Conservation (phyloP, 2,888 invertebrate species). For the Drosophila tripunctata region DNA sequence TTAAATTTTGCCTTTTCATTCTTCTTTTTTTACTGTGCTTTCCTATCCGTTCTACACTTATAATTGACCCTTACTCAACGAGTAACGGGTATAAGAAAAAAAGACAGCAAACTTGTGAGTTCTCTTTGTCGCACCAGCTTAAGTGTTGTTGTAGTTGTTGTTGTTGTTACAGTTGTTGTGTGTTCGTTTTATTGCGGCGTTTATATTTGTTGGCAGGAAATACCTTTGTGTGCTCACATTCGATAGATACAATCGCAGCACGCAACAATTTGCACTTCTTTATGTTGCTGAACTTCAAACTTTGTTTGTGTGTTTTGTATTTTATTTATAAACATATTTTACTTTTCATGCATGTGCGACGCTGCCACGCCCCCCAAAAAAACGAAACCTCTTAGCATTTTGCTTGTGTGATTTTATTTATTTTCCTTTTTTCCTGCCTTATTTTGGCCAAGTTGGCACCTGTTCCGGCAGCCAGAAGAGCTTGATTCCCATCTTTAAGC, state of each 20-base stretch:
- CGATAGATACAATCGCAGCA: conserved; percentile 76
- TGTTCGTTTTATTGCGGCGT: conserved; percentile 66
- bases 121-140: conserved; percentile 46
- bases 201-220: conserved; percentile 78
- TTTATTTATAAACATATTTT: conserved; percentile 71
- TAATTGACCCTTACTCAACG: background rate
- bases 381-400: conserved; percentile 3
- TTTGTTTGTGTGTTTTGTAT: conserved; percentile 38
- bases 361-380: conserved; percentile 28
- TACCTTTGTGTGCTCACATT: conserved; percentile 68
- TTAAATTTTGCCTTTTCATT: no score
- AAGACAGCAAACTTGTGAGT: conserved; percentile 25
- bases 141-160: conserved; percentile 15
- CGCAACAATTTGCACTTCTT: conserved; percentile 80
- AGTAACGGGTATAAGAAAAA: background rate
- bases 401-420: conserved; percentile 66
- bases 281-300: conserved; percentile 73
- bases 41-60: no score
- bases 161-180: conserved; percentile 25
- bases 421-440: conserved; percentile 55
- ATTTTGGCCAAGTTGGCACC: conserved; percentile 57
- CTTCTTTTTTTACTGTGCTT: no score
- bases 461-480: conserved; percentile 29
- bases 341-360: conserved; percentile 72
- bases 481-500: conserved; percentile 44